Percentiles rank a stretch among this genome's conserved stretches.
These are phyloP conservation scores for Anastatus disparis DNA, from an alignment of 1,140 invertebrate species.

Conservation along the genomic window DNA sequence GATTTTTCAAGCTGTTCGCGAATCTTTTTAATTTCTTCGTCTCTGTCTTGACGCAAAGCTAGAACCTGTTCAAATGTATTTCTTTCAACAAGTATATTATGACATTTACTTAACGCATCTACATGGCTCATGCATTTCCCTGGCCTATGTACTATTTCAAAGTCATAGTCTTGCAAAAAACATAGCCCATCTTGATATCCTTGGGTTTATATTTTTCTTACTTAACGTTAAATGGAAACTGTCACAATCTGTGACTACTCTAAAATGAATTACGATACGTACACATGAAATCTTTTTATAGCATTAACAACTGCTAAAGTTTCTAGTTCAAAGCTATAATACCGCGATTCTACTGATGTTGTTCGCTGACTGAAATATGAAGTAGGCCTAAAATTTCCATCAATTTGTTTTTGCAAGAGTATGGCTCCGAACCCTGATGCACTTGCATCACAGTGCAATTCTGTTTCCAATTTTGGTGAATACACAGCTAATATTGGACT, in stretches of 20 bases:
- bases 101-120: constrained; percentile 14
- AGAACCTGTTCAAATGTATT: constrained; percentile 10
- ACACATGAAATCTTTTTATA: constrained; percentile 44
- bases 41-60: not conserved
- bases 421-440: constrained; percentile 48
- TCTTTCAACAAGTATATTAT: not conserved
- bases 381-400: constrained; percentile 44
- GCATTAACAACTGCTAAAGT: constrained; percentile 44
- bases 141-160: constrained; percentile 8
- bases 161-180: constrained; percentile 28
- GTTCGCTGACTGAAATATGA: constrained; percentile 49
- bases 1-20: constrained; percentile 6
- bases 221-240: constrained; percentile 33
- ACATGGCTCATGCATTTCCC: constrained; percentile 17
- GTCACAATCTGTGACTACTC: no score
- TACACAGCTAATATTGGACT: constrained; percentile 48
- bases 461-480: constrained; percentile 30
- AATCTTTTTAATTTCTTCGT: constrained; percentile 6
- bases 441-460: constrained; percentile 47
- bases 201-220: constrained; percentile 21
- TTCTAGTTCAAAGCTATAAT: constrained; percentile 41
- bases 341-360: not conserved
- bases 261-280: no score
- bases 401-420: constrained; percentile 43
- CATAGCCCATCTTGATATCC: constrained; percentile 30